Base-by-base conservation (phyloP, 2,888 invertebrate genomes). In the Cataglyphis cursor region DNA sequence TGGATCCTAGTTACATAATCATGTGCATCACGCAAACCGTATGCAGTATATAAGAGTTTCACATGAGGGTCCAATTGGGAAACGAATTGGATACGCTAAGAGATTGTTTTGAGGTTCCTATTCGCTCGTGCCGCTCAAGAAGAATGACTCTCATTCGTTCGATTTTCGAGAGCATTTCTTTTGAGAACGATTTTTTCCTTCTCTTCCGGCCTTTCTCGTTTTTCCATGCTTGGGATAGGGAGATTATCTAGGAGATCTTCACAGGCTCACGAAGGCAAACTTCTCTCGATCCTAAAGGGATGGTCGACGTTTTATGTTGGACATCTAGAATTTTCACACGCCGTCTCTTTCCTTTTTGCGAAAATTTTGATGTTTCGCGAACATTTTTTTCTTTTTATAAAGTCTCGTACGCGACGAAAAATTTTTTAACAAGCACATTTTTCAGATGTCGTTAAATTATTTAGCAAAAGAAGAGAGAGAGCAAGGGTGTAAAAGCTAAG, bases 1-100 rank as follows among this genome's bases (percentile, higher is more conserved):
- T 92, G 90, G 87, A 86, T 90, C 90, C 91, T 93, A 92, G 90
- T 92, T 90, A 88, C 89, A 90, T 91, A 92, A 91, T 86, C 90
- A 89, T 89, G 89, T 90, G 88, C 82, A 24, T 24, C 24, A 87
- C 87, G 90, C 90, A 89, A 89, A 91, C 89, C 87, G 89, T 91
- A 91, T 88, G 83, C 86, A 51, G 78, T n/a, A 78, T 51, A 3
- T 57, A 59, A 70, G 44, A 70, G 51, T 66, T 54, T 48, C 38
- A 44, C 24, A 31, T 44, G 66, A 59, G 62, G 61, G 59, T 59
- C 15, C 57, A 64, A 72, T 51, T 24, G 24, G 61, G 72, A 82
- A 62, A 74, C 76, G 89, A 87, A 78, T 38, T 78, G 68, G 82
- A 87, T 86, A 80, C 84, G 75, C 81, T 66, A 59, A 59, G 38